Conservation (phyloP, 2,797 vertebrate genomes). For the Oreonectes daqikongensis region DNA sequence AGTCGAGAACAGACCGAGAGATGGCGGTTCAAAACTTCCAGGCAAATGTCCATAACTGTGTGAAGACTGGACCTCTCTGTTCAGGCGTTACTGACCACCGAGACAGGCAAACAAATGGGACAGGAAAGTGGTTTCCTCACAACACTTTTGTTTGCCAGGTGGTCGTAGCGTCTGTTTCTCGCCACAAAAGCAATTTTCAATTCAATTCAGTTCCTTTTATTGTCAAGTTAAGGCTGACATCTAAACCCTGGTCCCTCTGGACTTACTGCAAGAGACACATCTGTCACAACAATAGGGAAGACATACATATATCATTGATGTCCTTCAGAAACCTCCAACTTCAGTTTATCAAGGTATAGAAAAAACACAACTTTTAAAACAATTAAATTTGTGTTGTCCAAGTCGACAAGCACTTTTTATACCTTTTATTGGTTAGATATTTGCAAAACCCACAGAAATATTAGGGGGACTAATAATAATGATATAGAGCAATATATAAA, state of each 20-base stretch:
- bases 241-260: conserved; percentile 26
- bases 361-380: no score
- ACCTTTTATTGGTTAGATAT: no score
- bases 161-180: conserved; percentile 47
- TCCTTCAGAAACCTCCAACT: no score
- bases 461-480: no score
- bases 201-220: conserved; percentile 53
- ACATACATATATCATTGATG: neutral
- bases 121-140: conserved; percentile 48
- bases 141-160: conserved; percentile 48
- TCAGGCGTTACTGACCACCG: neutral
- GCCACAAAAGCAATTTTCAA: conserved; percentile 38
- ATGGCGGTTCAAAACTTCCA: neutral
- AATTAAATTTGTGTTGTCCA: no score
- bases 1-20: neutral
- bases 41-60: neutral
- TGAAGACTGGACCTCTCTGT: neutral
- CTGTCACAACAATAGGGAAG: conserved; percentile 12
- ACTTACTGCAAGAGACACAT: conserved; percentile 32
- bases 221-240: conserved; percentile 36
- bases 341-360: no score
- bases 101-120: conserved; percentile 1
- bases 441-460: no score
- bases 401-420: no score
- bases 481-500: no score